A percentile compares a stretch with the other conserved stretches of the same genome.
Evolutionary conservation across 2,113 vertebrate genomes (phyloP).

Genomic region (Ceyx melanurus): DNA sequence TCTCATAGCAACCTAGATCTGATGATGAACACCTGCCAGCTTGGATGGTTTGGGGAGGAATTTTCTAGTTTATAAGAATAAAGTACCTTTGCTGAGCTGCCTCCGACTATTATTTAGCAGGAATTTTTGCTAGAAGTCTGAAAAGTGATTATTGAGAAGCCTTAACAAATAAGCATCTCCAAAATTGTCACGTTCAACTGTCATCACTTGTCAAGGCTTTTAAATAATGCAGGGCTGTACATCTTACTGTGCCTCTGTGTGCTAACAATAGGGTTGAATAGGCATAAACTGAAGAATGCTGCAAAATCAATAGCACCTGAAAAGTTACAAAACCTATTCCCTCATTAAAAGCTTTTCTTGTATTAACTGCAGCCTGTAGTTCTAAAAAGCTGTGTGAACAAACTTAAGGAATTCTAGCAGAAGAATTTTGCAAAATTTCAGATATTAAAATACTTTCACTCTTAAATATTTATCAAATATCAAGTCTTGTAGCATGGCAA

Average conservation of each 20-base stretch:
- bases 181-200: slow-evolving; percentile 21
- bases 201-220: slow-evolving; percentile 27
- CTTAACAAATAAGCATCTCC: slow-evolving; percentile 43
- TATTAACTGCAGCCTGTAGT: neutral
- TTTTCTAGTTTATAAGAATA: slow-evolving; percentile 68
- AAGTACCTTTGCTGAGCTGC: slow-evolving; percentile 48
- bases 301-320: neutral
- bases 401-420: neutral
- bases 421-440: neutral
- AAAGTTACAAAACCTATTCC: neutral
- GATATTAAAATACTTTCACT: neutral
- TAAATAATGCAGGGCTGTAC: slow-evolving; percentile 1
- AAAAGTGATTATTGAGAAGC: slow-evolving; percentile 45
- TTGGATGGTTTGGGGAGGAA: slow-evolving; percentile 73
- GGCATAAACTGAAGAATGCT: neutral
- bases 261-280: neutral
- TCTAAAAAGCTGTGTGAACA: neutral
- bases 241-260: neutral
- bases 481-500: neutral
- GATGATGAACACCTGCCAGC: slow-evolving; percentile 78
- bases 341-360: neutral
- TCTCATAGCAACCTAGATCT: slow-evolving; percentile 76
- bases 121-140: slow-evolving; percentile 28
- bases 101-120: slow-evolving; percentile 56
- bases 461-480: neutral